Evolutionary conservation across 2,113 vertebrate genomes (phyloP).

Genomic region (Mustelus asterias): DNA sequence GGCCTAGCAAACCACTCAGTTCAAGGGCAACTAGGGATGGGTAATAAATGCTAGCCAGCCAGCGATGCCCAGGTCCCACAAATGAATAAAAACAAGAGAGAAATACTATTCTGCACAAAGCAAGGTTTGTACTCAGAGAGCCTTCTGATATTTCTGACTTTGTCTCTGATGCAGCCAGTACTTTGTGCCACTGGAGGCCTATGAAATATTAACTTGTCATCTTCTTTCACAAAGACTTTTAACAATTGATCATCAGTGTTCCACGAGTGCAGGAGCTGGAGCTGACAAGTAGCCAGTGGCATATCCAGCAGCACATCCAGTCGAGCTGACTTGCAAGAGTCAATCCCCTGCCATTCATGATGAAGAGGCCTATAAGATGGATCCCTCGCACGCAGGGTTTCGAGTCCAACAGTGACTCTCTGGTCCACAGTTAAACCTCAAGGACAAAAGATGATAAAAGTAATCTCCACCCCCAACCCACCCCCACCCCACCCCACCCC

Average conservation of each 20-base stretch:
- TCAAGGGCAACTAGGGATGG: too few relatives aligned
- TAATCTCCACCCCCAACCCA: neutral
- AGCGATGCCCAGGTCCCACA: too few relatives aligned
- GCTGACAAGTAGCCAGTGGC: slow-evolving; percentile 65
- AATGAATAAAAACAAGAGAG: neutral
- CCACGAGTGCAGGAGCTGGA: slow-evolving; percentile 87
- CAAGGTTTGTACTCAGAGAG: slow-evolving; percentile 67
- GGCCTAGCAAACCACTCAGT: too few relatives aligned
- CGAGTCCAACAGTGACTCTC: slow-evolving; percentile 93
- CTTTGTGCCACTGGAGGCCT: slow-evolving; percentile 97
- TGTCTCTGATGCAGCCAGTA: slow-evolving; percentile 86
- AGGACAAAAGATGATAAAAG: slow-evolving; percentile 38
- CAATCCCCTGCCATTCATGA: slow-evolving; percentile 80
- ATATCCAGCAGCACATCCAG: slow-evolving; percentile 92
- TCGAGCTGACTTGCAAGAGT: slow-evolving; percentile 82
- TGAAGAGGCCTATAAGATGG: slow-evolving; percentile 81
- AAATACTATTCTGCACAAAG: neutral
- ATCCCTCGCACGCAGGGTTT: slow-evolving; percentile 94
- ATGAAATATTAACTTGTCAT: slow-evolving; percentile 91
- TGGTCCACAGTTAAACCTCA: slow-evolving; percentile 75
- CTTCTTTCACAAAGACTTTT: slow-evolving; percentile 95
- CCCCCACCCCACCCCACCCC: neutral
- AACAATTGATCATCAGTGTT: slow-evolving; percentile 91
- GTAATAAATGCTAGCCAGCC: too few relatives aligned
- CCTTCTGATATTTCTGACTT: slow-evolving; percentile 83